These are phyloP conservation scores for Gallinago nigripennis DNA, from an alignment of 2,797 vertebrate genomes.

Conservation along the genomic window DNA sequence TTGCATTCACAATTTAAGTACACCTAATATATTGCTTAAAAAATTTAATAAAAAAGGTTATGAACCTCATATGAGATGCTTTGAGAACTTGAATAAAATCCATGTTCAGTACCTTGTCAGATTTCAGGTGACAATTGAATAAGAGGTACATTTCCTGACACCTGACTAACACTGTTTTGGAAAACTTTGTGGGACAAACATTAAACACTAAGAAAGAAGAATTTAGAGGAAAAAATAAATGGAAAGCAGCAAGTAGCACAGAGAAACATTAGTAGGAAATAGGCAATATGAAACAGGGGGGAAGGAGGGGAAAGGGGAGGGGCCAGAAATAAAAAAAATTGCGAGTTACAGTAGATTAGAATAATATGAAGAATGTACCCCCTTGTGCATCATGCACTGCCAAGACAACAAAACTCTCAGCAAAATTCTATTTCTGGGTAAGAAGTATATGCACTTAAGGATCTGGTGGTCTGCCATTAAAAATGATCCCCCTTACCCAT, in stretches of 20 bases:
- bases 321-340: neutral
- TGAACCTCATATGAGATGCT: neutral
- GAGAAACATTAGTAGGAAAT: neutral
- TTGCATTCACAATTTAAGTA: neutral
- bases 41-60: neutral
- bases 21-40: neutral
- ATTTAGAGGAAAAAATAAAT: neutral
- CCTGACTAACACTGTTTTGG: neutral
- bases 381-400: neutral
- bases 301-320: too few relatives aligned
- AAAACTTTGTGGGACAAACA: neutral
- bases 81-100: neutral
- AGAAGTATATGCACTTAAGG: neutral
- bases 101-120: neutral
- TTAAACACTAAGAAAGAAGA: neutral
- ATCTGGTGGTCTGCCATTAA: neutral
- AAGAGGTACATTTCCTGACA: neutral
- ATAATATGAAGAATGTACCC: neutral
- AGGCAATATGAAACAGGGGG: fast-evolving
- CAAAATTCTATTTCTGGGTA: neutral
- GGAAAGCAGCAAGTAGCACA: neutral
- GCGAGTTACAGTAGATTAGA: neutral
- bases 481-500: fast-evolving
- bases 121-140: neutral
- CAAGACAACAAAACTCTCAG: neutral